These are phyloP conservation scores for Pseudomyrmex concolor DNA, from an alignment of 1,140 invertebrate species.

Conservation along the genomic window DNA sequence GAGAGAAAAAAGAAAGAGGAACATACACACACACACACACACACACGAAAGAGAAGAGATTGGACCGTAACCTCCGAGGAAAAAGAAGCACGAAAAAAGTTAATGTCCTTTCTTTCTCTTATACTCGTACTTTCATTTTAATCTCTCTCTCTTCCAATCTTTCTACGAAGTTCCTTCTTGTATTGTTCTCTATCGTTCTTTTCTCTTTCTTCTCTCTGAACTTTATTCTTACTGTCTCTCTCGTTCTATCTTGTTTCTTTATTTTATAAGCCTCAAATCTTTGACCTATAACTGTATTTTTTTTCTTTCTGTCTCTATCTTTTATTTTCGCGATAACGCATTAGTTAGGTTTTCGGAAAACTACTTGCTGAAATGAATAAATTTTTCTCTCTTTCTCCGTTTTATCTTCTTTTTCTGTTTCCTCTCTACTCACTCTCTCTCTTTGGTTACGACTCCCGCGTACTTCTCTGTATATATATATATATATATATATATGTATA, in stretches of 20 bases:
- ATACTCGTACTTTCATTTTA: constrained; percentile 7
- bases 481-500: no score
- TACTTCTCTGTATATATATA: constrained; percentile 11
- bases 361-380: constrained; percentile 11
- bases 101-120: constrained; percentile 47
- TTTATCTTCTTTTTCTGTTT: not conserved
- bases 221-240: not conserved
- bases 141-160: not conserved
- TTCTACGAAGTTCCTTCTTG: not conserved
- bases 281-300: not conserved
- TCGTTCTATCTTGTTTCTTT: not conserved
- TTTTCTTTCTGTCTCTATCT: not conserved
- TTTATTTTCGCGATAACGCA: constrained; percentile 10
- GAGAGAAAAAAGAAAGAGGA: constrained; percentile 18
- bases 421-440: not conserved
- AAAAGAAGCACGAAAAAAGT: constrained; percentile 26
- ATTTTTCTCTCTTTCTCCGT: constrained; percentile 6
- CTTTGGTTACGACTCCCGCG: not conserved
- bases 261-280: constrained; percentile 28
- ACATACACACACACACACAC: no score
- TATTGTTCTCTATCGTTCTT: not conserved
- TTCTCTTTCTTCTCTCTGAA: not conserved
- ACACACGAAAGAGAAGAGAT: no score
- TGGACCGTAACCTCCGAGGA: not conserved
- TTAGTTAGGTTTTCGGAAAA: constrained; percentile 5